Evolutionary conservation across 2,113 vertebrate species (phyloP), one percentile per base, ranked within the genome.

Genomic region (Notarius quadriscutis): DNA sequence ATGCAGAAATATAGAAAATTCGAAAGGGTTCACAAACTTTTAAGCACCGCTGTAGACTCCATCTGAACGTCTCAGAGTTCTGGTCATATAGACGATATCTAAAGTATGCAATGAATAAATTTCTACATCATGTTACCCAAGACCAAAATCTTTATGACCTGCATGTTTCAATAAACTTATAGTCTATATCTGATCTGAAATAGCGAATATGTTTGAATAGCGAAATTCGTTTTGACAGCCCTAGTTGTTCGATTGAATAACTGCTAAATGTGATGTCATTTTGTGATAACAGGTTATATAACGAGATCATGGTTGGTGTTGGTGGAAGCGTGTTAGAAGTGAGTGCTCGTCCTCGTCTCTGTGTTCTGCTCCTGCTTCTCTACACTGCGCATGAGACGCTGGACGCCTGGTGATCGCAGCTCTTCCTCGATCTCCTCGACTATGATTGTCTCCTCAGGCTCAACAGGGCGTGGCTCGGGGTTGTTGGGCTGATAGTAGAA

Each of bases 401-500:
- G 95, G 69, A 95, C 96, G 11, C 95, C 95, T 0, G 96, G 95
- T n/a, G 96, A 97, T 81, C 95, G 94, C 91, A 97, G 89, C 80
- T 97, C 97, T 17, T 91, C 97, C 14, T 91, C 14, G 0, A 93
- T 92, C 15, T 96, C 97, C 41, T 41, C 91, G n/a, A 92, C 89
- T 0, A 94, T 94, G n/a, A 95, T 93, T 2, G 96, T 95, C 88
- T 99, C 97, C 48, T 97, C 95, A 7, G 96, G 95, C 67, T 96
- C 94, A 86, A 96, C 95, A 6, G 96, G 94, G 71, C 91, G 95
- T 34, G 96, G 95, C n/a, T 94, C 95, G 20, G 96, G 94, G 94
- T 98, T 97, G 94, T 95, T 95, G 93, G 97, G 96, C 14, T 97
- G 96, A 93, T 95, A 94, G 85, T 93, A 94, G 17, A 90, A 83